Evolutionary conservation across 2,888 invertebrate genomes (phyloP), one percentile per base, ranked within the genome.

Genomic region (Lasioglossum pauxillum): DNA sequence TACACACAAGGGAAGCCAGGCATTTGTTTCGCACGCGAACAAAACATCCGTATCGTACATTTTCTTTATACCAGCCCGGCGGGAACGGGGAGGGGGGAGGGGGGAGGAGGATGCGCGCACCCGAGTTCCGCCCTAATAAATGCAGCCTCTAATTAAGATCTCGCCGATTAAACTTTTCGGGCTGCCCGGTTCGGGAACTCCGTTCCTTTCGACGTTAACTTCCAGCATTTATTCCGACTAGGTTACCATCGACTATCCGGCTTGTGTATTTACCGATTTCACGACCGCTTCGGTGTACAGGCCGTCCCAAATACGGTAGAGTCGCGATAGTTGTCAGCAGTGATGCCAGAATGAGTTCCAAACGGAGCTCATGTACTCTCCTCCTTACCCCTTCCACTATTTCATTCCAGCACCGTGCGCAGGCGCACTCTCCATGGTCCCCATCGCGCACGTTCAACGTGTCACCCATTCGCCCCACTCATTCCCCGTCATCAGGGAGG

Each of bases 131-230:
- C 86, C 82, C 86, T 86, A 79, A 86, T 86, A 86, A 86, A 86
- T 77, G 86, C 82, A n/a, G 60, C 73, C 80, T 74, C 86, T 86
- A 86, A 86, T 86, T 86, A 86, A 86, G 86, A 86, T 86, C 81
- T 85, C 78, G n/a, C 78, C 82, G 86, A 86, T 86, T 86, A 86
- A 86, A 86, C 86, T 86, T 79, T 67, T 74, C 27, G 44, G 53
- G 60, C 35, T 41, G 31, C 31, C 31, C 41, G 49, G 79, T 12
- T 86, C 82, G 44, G 27, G 31, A 86, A 79, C 73, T 81, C 75
- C 46, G 86, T 86, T 86, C 79, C 78, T 85, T 85, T 86, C 86
- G 67, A 77, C 79, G 73, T 86, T 82, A 78, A 84, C 78, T 80
- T 38, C 71, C 75, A 75, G 78, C 77, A 80, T 85, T 85, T 85